Evolutionary conservation across 1,140 invertebrate species (phyloP).

Genomic region (Macrobrachium rosenbergii): DNA sequence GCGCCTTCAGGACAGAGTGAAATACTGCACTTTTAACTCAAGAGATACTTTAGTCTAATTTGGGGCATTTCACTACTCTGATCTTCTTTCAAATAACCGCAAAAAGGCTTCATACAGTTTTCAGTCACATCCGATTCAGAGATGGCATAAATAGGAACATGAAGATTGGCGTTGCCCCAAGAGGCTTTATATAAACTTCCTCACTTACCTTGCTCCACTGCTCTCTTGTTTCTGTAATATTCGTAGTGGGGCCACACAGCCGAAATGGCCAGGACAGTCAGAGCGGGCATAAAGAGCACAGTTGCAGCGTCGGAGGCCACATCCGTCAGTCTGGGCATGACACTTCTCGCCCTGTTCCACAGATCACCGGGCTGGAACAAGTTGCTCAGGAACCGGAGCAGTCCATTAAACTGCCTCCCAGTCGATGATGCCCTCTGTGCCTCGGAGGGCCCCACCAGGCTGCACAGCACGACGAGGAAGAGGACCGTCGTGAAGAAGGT

Average conservation of each 20-base stretch:
- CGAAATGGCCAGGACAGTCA: conserved; percentile 41
- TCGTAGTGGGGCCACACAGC: conserved; percentile 35
- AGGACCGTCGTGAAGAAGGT: not conserved
- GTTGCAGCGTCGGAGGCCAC: conserved; percentile 34
- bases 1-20: too few relatives aligned
- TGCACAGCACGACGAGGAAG: not conserved
- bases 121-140: not conserved
- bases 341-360: conserved; percentile 33
- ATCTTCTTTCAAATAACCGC: too few relatives aligned
- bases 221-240: conserved; percentile 39
- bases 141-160: too few relatives aligned
- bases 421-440: not conserved
- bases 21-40: too few relatives aligned
- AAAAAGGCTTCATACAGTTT: not conserved
- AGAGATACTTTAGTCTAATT: too few relatives aligned
- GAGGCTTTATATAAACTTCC: too few relatives aligned
- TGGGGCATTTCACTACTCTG: too few relatives aligned
- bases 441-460: conserved; percentile 13
- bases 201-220: conserved; percentile 34
- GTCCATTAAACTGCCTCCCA: not conserved
- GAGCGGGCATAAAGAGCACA: conserved; percentile 24
- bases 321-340: conserved; percentile 37
- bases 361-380: conserved; percentile 25
- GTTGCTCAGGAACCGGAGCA: not conserved
- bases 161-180: too few relatives aligned